Conservation (phyloP, 1,140 invertebrate species). For the Samia ricini region DNA sequence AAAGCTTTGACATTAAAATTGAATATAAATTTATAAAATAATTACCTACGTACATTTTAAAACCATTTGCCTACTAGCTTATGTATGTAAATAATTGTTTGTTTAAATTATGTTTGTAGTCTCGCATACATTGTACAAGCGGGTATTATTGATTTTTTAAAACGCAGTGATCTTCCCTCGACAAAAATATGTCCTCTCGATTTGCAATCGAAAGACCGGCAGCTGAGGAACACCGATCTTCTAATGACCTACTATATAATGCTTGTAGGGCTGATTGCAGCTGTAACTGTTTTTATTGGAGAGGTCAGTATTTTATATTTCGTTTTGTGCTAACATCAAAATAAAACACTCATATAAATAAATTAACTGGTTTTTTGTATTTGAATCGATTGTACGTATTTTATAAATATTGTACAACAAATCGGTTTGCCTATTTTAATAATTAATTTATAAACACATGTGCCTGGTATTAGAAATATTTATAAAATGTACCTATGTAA, state of each 20-base stretch:
- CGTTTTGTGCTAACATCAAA: too few species aligned
- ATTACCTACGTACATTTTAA: not conserved
- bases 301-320: slow-evolving; percentile 74
- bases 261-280: slow-evolving; percentile 81
- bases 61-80: not conserved
- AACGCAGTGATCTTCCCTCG: slow-evolving; percentile 80
- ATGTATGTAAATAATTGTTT: not conserved
- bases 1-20: too few species aligned
- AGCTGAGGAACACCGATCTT: slow-evolving; percentile 83
- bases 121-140: slow-evolving; percentile 82
- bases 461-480: too few species aligned
- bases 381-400: too few species aligned
- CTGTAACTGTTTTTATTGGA: slow-evolving; percentile 80
- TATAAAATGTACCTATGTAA: too few species aligned
- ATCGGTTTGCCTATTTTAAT: too few species aligned
- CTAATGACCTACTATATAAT: slow-evolving; percentile 85
- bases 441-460: too few species aligned
- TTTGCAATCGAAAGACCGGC: slow-evolving; percentile 87
- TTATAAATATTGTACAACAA: too few species aligned
- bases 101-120: slow-evolving; percentile 67
- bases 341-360: too few species aligned
- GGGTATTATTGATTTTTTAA: slow-evolving; percentile 84
- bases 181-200: slow-evolving; percentile 88
- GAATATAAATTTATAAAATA: not conserved
- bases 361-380: too few species aligned